A percentile compares a stretch with the other conserved stretches of the same genome.
Conservation (phyloP, 2,888 invertebrate genomes). For the Tenodera sinensis region DNA sequence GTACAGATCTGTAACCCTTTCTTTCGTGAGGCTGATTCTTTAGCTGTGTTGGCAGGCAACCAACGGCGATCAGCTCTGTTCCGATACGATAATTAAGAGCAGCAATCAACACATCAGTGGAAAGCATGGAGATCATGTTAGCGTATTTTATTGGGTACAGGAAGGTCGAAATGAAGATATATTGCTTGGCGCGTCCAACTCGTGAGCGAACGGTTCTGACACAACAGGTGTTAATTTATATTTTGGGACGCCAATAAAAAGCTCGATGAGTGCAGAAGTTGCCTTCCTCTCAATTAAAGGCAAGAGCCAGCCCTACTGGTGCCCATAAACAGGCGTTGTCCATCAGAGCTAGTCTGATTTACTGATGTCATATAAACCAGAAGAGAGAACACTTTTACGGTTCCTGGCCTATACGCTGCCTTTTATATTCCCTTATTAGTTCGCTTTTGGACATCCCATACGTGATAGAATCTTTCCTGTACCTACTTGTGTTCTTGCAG, state of each 20-base stretch:
- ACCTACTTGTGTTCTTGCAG: neutral
- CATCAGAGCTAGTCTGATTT: neutral
- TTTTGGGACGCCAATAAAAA: neutral
- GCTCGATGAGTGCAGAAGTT: neutral
- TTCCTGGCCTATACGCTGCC: neutral
- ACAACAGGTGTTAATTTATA: neutral
- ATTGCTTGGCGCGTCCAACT: neutral
- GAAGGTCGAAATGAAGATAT: neutral
- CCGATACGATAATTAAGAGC: neutral
- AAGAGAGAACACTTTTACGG: neutral
- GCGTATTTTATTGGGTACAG: neutral
- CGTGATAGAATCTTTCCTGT: neutral
- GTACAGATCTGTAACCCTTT: too few relatives aligned
- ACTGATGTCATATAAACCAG: neutral
- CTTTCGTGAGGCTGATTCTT: too few relatives aligned
- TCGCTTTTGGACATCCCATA: neutral
- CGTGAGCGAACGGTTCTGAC: neutral
- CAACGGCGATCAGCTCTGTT: too few relatives aligned
- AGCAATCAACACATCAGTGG: neutral
- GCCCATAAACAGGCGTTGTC: constrained; percentile 3
- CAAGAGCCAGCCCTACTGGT: neutral
- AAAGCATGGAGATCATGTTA: neutral
- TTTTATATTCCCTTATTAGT: neutral
- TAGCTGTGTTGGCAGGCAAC: too few relatives aligned
- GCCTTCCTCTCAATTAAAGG: neutral